phyloP scores from a whole-genome alignment of 2,797 vertebrate species.

The Acestrorhynchus altus region DNA sequence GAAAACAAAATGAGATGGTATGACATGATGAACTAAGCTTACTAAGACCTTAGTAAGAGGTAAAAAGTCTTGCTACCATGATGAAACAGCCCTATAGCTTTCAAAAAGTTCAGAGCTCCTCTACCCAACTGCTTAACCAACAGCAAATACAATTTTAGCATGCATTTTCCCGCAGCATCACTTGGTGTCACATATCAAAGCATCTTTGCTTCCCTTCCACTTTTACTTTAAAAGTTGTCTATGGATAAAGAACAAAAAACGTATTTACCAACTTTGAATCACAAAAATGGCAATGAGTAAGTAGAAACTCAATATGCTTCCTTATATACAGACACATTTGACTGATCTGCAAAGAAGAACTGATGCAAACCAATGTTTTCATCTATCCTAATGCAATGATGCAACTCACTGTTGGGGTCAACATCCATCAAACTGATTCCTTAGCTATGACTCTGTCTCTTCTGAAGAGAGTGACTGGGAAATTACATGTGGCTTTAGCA shows the following conservation, averaged over 20 bases:
- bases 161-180: slow-evolving; percentile 86
- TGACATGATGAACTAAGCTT: neutral
- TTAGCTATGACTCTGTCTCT: slow-evolving; percentile 10
- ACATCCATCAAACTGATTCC: neutral
- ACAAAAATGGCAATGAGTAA: no score
- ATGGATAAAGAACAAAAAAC: slow-evolving; percentile 60
- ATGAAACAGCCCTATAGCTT: neutral
- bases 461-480: slow-evolving; percentile 37
- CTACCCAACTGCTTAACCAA: neutral
- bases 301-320: neutral
- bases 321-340: neutral
- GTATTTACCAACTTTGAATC: neutral
- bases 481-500: slow-evolving; percentile 46
- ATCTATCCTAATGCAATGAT: neutral
- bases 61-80: neutral
- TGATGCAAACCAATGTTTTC: neutral
- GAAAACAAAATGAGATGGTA: neutral
- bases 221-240: slow-evolving; percentile 93
- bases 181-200: slow-evolving; percentile 90
- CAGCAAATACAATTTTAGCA: neutral
- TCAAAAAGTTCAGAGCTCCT: neutral
- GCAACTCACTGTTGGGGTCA: neutral
- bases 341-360: neutral
- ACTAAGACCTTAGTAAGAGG: neutral
- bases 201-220: slow-evolving; percentile 90